Percentiles rank a stretch among this genome's conserved stretches.
These are phyloP conservation scores for Vireo altiloquus DNA, from an alignment of 2,113 vertebrate genomes.

Conservation along the genomic window DNA sequence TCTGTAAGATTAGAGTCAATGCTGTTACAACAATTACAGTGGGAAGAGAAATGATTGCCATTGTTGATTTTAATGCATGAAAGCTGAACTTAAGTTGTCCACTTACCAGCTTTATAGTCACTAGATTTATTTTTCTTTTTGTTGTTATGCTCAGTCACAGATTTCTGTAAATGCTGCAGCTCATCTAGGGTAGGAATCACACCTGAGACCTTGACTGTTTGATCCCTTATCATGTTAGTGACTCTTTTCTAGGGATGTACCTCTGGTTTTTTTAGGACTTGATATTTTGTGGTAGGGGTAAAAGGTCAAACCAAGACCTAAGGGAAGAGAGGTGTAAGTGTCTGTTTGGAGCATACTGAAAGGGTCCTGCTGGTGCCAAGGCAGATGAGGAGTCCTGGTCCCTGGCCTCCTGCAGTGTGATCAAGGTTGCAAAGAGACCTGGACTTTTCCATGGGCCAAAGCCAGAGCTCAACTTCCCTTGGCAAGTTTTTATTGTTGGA, in stretches of 20 bases:
- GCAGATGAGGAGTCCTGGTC: background rate
- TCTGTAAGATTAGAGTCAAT: background rate
- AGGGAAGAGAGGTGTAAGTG: background rate
- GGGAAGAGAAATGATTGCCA: background rate
- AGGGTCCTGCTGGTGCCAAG: background rate
- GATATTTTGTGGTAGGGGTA: background rate
- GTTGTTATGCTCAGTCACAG: background rate
- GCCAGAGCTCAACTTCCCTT: background rate
- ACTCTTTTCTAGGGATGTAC: background rate
- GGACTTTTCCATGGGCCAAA: background rate
- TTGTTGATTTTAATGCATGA: background rate
- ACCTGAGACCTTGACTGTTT: background rate
- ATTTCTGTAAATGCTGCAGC: background rate
- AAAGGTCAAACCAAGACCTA: background rate
- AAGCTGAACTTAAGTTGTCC: slow-evolving; percentile 16
- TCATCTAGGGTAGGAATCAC: background rate
- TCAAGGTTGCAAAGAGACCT: background rate
- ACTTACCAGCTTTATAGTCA: background rate
- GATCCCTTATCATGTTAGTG: background rate
- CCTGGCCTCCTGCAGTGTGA: background rate
- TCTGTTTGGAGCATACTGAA: background rate
- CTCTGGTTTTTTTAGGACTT: background rate
- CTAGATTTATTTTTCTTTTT: background rate
- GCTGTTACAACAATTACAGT: background rate
- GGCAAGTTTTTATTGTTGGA: background rate